Evolutionary conservation across 2,888 invertebrate species (phyloP).

Genomic region (Polylopha cassiicola): DNA sequence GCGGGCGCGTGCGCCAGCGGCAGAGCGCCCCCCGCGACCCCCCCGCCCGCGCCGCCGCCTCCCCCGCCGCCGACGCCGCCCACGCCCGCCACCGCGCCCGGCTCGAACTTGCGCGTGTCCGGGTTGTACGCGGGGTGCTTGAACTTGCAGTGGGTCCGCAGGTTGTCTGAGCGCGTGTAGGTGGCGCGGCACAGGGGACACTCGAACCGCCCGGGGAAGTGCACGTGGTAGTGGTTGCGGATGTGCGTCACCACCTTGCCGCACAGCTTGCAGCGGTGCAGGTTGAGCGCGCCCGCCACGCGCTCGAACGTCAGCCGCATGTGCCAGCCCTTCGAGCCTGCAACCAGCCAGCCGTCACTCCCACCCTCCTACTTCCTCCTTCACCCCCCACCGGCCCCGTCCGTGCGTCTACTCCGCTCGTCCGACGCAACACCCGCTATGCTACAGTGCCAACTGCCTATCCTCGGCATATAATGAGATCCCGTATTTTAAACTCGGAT

Average conservation of each 20-base stretch:
- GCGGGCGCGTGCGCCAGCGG: conserved; percentile 63
- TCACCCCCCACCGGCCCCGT: conserved; percentile 37
- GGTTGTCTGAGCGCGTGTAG: conserved; percentile 94
- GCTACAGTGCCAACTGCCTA: conserved; percentile 20
- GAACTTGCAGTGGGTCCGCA: conserved; percentile 95
- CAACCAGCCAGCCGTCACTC: conserved; percentile 78
- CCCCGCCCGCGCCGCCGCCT: conserved; percentile 79
- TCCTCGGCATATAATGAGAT: background rate
- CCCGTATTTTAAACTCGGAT: conserved; percentile 1
- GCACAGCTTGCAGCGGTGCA: conserved; percentile 95
- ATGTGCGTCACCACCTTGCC: conserved; percentile 96
- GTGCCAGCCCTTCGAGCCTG: conserved; percentile 97
- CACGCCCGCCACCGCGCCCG: conserved; percentile 78
- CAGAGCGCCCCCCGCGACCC: conserved; percentile 74
- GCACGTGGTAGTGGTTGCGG: conserved; percentile 95
- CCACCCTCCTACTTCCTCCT: conserved; percentile 8
- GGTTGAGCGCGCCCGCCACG: conserved; percentile 93
- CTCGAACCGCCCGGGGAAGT: conserved; percentile 94
- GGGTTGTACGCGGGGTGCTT: conserved; percentile 92
- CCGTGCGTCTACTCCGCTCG: conserved; percentile 25
- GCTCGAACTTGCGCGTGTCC: conserved; percentile 91
- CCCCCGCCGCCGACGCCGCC: conserved; percentile 70
- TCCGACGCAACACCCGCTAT: conserved; percentile 27
- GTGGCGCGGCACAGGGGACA: conserved; percentile 94
- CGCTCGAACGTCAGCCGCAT: conserved; percentile 96